A percentile compares a stretch with the other conserved stretches of the same genome.
phyloP scores from a whole-genome alignment of 2,113 vertebrate genomes.

The Phaethornis superciliosus region DNA sequence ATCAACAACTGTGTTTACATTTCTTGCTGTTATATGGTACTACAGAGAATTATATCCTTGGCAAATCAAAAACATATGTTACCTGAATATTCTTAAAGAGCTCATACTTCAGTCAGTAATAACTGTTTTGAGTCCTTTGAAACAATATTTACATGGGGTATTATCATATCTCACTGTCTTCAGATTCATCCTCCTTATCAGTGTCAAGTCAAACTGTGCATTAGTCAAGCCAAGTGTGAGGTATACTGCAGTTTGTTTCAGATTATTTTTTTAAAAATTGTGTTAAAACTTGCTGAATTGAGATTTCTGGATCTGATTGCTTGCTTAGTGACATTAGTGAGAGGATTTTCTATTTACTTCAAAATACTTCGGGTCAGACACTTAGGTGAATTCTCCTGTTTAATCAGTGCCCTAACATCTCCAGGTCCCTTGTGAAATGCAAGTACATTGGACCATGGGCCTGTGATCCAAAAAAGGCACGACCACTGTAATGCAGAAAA shows the following conservation, averaged over 20 bases:
- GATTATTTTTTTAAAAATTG: neutral
- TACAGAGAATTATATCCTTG: neutral
- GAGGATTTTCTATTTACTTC: neutral
- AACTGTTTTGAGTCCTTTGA: neutral
- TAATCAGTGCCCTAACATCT: neutral
- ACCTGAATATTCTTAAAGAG: neutral
- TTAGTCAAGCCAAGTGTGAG: neutral
- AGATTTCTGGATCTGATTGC: neutral
- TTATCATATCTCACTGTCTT: neutral
- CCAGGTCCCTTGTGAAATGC: neutral
- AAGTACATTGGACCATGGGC: neutral
- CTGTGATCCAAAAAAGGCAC: neutral
- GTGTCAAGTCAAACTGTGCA: neutral
- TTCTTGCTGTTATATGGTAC: constrained; percentile 18
- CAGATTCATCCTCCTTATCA: neutral
- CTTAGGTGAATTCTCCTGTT: neutral
- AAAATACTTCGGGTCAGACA: neutral
- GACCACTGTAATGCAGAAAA: neutral
- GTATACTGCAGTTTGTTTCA: neutral
- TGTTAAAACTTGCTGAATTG: neutral
- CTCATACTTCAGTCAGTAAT: neutral
- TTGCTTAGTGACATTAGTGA: neutral
- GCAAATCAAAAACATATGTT: constrained; percentile 12
- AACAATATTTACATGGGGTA: neutral
- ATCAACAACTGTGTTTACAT: constrained; percentile 14